Conservation (phyloP, 2,888 invertebrate genomes). For the Resseliella maxima region DNA sequence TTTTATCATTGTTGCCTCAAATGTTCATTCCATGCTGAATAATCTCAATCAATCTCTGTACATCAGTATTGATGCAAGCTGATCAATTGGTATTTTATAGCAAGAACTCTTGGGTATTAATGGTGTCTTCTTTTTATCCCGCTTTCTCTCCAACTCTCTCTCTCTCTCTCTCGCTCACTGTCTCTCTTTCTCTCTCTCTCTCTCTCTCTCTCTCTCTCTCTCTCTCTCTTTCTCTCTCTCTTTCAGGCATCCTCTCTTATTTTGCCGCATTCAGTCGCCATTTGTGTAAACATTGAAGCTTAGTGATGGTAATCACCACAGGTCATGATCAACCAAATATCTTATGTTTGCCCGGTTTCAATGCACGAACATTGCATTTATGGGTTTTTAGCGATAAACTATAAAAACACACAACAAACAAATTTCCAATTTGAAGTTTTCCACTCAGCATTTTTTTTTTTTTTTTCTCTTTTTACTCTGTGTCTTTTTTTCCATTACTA, state of each 20-base stretch:
- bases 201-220: neutral
- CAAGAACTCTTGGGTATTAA: neutral
- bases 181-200: neutral
- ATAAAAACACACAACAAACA: neutral
- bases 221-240: neutral
- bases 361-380: conserved; percentile 24
- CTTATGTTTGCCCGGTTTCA: neutral
- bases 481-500: neutral
- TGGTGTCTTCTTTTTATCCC: neutral
- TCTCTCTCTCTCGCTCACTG: neutral
- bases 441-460: neutral
- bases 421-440: neutral
- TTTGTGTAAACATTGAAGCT: neutral
- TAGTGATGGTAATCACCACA: neutral
- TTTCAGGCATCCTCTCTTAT: neutral
- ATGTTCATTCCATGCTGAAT: neutral
- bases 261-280: neutral
- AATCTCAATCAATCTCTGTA: conserved; percentile 45
- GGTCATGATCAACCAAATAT: neutral
- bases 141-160: too few relatives aligned
- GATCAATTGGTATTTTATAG: conserved; percentile 26
- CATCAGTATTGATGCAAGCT: conserved; percentile 11
- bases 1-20: neutral
- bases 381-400: neutral
- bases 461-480: neutral